Percentiles rank a stretch among this genome's conserved stretches.
phyloP scores from a whole-genome alignment of 2,888 invertebrate species.

The Drosophila hawaiiensis region DNA sequence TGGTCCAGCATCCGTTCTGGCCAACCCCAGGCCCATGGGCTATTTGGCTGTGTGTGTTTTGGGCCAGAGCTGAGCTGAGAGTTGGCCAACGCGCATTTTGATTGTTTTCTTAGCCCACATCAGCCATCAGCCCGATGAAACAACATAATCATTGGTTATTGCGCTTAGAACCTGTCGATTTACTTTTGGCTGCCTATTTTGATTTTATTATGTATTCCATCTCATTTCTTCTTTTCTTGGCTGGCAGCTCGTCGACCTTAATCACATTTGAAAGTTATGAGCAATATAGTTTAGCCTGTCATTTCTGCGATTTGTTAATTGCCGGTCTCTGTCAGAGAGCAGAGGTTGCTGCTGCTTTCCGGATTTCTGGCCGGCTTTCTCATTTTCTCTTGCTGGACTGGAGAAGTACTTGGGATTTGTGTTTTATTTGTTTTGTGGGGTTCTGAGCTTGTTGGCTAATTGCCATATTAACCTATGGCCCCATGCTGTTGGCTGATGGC shows the following conservation, averaged over 20 bases:
- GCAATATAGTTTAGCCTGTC: constrained; percentile 17
- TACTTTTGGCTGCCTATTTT: constrained; percentile 22
- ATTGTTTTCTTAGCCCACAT: constrained; percentile 38
- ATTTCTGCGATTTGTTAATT: constrained; percentile 46
- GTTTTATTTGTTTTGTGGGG: not conserved
- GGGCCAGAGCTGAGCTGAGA: constrained; percentile 13
- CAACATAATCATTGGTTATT: constrained; percentile 60
- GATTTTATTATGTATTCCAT: constrained; percentile 16
- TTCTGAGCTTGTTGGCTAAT: not conserved
- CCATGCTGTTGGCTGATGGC: constrained; percentile 28
- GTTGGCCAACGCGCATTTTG: constrained; percentile 30
- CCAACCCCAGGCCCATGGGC: constrained; percentile 22
- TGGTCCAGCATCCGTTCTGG: constrained; percentile 54
- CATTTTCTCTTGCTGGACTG: constrained; percentile 28
- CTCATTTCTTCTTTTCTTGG: constrained; percentile 9
- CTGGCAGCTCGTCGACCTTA: constrained; percentile 64
- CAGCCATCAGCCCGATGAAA: constrained; percentile 16
- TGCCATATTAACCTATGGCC: not conserved
- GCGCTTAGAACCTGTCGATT: constrained; percentile 67
- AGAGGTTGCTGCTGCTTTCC: not conserved
- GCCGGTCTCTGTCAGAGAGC: constrained; percentile 10
- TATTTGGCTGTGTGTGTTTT: constrained; percentile 28
- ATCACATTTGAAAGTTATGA: constrained; percentile 76
- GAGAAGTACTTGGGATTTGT: constrained; percentile 9
- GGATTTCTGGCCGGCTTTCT: constrained; percentile 48